Evolutionary conservation across 2,797 vertebrate genomes (phyloP).

Genomic region (Typhlichthys eigenmanni): DNA sequence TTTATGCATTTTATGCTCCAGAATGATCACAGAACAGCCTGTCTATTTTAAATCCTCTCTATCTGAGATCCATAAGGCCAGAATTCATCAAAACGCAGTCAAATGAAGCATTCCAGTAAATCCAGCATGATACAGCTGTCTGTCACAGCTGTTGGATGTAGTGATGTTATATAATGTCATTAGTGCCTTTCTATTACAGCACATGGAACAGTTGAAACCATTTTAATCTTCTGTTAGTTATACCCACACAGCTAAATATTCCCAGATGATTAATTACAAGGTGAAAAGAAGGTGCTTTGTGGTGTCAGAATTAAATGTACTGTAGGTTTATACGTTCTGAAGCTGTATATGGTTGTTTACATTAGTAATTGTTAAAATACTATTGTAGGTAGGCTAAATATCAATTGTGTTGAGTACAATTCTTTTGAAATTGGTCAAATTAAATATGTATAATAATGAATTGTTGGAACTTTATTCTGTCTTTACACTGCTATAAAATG

Average conservation of each 20-base stretch:
- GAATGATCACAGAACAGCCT: slow-evolving; percentile 3
- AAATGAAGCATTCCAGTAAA: slow-evolving; percentile 25
- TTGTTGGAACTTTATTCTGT: background rate
- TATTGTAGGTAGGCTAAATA: no score
- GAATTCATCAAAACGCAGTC: slow-evolving; percentile 7
- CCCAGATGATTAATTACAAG: no score
- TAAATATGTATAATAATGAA: background rate
- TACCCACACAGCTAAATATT: no score
- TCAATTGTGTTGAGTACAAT: background rate
- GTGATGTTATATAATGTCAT: slow-evolving; percentile 67
- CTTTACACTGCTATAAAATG: no score
- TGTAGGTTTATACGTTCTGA: background rate
- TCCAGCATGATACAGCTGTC: slow-evolving; percentile 24
- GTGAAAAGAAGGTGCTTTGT: background rate
- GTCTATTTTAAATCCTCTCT: background rate
- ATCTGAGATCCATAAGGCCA: slow-evolving; percentile 6
- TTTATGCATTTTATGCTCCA: background rate
- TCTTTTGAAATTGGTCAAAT: background rate
- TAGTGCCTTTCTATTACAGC: slow-evolving; percentile 64
- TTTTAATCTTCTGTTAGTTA: slow-evolving; percentile 41
- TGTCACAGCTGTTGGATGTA: slow-evolving; percentile 54
- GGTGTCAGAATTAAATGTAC: no score
- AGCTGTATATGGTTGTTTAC: background rate
- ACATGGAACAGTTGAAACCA: slow-evolving; percentile 54
- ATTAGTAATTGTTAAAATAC: background rate